Conservation (phyloP, 2,888 invertebrate genomes). For the Acronicta alni region DNA sequence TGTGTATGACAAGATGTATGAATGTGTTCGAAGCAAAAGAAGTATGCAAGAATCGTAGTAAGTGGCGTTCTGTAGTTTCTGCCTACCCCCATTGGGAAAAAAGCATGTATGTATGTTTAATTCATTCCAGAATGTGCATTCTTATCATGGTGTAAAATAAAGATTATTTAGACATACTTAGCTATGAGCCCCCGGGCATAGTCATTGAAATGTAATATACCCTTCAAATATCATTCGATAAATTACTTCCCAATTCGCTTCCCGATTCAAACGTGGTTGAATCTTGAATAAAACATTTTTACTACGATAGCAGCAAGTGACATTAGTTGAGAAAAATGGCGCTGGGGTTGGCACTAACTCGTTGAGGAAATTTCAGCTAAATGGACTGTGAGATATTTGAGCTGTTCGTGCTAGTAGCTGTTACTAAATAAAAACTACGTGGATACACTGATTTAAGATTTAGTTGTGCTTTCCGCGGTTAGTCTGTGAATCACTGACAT, state of each 20-base stretch:
- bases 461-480: not conserved
- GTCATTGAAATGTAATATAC: not conserved
- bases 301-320: conserved; percentile 36
- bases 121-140: too few species aligned
- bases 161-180: too few species aligned
- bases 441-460: not conserved
- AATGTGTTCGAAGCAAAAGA: too few species aligned
- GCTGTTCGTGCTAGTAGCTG: too few species aligned
- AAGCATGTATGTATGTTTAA: too few species aligned
- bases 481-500: not conserved
- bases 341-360: conserved; percentile 5
- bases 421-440: too few species aligned
- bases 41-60: too few species aligned
- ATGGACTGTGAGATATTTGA: conserved; percentile 16
- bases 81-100: too few species aligned
- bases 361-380: conserved; percentile 9
- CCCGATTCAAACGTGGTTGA: conserved; percentile 28
- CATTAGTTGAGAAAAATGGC: conserved; percentile 48
- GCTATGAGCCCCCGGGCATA: too few species aligned
- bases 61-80: too few species aligned
- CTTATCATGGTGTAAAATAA: too few species aligned
- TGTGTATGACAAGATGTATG: too few species aligned
- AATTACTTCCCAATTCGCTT: conserved; percentile 40
- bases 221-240: conserved; percentile 7
- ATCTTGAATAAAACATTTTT: conserved; percentile 48